Conservation (phyloP, 1,140 invertebrate species). For the Eulimnadia texana region DNA sequence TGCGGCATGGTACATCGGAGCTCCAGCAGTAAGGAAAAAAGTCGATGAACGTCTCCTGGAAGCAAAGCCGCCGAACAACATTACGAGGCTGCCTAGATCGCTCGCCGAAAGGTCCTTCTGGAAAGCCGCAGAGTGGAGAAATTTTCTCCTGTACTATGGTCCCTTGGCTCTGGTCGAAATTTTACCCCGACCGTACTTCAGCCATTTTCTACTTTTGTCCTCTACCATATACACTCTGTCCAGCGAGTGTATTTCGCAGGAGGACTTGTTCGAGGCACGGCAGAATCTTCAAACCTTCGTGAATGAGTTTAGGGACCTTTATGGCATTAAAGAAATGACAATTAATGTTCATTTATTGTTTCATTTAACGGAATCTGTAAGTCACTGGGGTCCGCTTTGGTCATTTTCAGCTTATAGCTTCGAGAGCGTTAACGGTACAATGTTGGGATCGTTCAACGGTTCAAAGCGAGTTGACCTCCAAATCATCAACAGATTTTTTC, state of each 20-base stretch:
- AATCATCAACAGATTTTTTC: background rate
- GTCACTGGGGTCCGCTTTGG: conserved; percentile 20
- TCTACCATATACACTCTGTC: conserved; percentile 20
- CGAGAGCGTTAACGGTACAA: conserved; percentile 15
- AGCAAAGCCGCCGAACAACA: conserved; percentile 19
- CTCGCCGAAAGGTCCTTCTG: conserved; percentile 21
- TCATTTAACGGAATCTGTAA: conserved; percentile 18
- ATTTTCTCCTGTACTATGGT: conserved; percentile 22
- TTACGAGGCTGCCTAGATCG: conserved; percentile 21
- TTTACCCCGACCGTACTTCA: conserved; percentile 18
- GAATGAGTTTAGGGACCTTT: conserved; percentile 18
- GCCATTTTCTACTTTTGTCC: conserved; percentile 23
- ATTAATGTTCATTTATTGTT: conserved; percentile 23
- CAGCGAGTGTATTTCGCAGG: conserved; percentile 17
- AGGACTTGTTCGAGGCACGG: conserved; percentile 17
- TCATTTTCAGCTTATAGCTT: conserved; percentile 18
- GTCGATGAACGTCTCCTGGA: background rate
- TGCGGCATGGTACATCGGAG: background rate
- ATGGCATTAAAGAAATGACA: conserved; percentile 16
- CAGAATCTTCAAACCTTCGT: conserved; percentile 21
- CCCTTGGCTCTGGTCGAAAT: conserved; percentile 18
- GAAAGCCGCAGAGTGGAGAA: conserved; percentile 25
- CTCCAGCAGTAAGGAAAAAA: background rate
- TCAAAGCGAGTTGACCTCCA: background rate
- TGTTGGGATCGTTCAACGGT: conserved; percentile 2